Base-by-base conservation (phyloP, 1,140 invertebrate genomes). In the Protaetia brevitarsis region DNA sequence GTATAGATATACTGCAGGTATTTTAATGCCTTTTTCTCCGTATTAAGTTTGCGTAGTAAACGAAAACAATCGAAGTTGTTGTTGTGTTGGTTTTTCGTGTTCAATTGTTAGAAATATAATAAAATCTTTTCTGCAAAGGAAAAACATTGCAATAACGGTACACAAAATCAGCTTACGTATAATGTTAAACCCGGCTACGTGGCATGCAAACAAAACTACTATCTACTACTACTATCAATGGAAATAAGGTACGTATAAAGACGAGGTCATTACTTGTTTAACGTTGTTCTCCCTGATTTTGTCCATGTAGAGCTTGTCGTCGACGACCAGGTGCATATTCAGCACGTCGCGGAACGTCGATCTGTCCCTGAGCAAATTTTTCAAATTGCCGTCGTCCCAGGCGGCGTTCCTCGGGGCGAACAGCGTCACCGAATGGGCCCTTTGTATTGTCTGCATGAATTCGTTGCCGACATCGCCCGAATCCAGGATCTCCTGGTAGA, bases 371-470 rank as follows among this genome's bases (percentile, higher is more conserved):
- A 91, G 80, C 68, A 92, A 82, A 68, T 86, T 84, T 67, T 89
- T 84, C 0, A 94, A 83, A 34, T 84, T 85, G 3, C 85, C 81
- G 64, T 87, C 83, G 64, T 87, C 87, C 85, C 89, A 89, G 0
- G 94, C 94, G 63, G 89, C 88, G 77, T 96, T 96, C 69, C 89
- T 93, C 0, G 94, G 94, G 0, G 92, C 93, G 76, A 96, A 94
- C 19, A 96, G 81, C 0, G 94, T 96, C 3, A 94, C 82, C 45
- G 92, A 88, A 27, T 84, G 84, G 56, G 86, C 83, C 34, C 82
- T 80, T 37, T 83, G 87, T n/a, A 94, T 84, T 36, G 85, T 85
- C 64, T 85, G 83, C 75, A 92, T 82, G 70, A 95, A 91, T 45
- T 90, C 87, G 30, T 87, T 83, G 6, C 87, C 90, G 66, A 86